phyloP scores from a whole-genome alignment of 2,113 vertebrate genomes.

The Bettongia penicillata region DNA sequence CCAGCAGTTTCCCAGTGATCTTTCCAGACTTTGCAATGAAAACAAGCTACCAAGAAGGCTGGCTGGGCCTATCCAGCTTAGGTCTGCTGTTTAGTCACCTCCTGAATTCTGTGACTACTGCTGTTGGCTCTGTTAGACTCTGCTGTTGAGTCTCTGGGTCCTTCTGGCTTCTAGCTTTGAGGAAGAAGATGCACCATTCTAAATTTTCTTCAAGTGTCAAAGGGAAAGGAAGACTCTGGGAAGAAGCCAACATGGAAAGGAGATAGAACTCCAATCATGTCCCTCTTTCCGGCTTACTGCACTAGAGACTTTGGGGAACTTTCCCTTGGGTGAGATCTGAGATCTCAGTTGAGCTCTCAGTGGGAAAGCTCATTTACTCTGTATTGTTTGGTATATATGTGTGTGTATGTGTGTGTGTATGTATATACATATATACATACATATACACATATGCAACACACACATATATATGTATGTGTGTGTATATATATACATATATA shows the following conservation, averaged over 20 bases:
- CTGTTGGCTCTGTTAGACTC: background rate
- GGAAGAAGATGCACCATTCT: background rate
- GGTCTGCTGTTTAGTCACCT: background rate
- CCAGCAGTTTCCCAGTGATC: background rate
- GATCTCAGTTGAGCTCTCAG: background rate
- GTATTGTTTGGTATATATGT: background rate
- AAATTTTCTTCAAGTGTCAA: background rate
- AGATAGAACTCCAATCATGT: background rate
- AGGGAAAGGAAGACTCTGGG: background rate
- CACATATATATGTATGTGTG: no score
- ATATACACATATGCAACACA: no score
- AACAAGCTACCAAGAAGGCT: background rate
- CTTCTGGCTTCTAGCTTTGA: background rate
- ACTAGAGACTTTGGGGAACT: background rate
- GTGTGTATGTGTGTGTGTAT: no score
- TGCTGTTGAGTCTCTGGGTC: background rate
- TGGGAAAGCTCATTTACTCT: background rate
- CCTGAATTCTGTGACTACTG: background rate
- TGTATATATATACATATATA: no score
- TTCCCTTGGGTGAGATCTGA: background rate
- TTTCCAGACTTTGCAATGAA: background rate
- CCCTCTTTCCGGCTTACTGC: background rate
- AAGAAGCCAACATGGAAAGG: background rate
- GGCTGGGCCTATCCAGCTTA: background rate
- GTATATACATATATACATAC: no score